Evolutionary conservation across 2,797 vertebrate species (phyloP), one percentile per base, ranked within the genome.

Genomic region (Steatocranus sp.): DNA sequence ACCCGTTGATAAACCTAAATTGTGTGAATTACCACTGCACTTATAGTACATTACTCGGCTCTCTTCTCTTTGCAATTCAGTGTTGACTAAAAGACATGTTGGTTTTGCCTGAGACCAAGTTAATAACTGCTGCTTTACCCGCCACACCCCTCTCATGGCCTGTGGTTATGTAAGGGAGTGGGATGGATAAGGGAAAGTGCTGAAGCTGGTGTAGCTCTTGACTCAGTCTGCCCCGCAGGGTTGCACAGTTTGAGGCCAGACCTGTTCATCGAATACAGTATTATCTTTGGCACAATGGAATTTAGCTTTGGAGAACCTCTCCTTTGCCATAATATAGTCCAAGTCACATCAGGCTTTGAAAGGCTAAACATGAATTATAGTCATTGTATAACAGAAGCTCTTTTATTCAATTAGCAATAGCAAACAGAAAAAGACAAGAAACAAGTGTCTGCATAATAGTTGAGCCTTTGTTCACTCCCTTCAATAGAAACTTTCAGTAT

Each of bases 121-220:
- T 92, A 91, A 88, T 88, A 91, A 88, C 87, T 90, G 86, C 91
- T 80, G 85, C 75, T 82, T 15, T 46, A 61, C 87, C 82, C 53
- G 7, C 92, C 94, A 92, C 94, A 86, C 95, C 94, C 92, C 78
- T 92, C 80, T 86, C 79, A 94, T 93, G 87, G 92, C 92, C 94
- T 7, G 76, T 90, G 93, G 94, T 93, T 93, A 92, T 95, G 88
- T 92, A 92, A 95, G 86, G 81, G 91, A 94, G 92, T 93, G 90
- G 91, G 91, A 82, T 93, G 93, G 86, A 93, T 90, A 85, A 90
- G 88, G 89, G 41, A 90, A 92, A 93, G 85, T 83, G 86, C 86
- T 91, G 91, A 91, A 89, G 87, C 92, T 79, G 87, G 90, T 93
- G 90, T 91, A 92, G 87, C 92, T 90, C 84, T 91, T 93, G 92